These are phyloP conservation scores for Hyperopisus bebe DNA, from an alignment of 2,113 vertebrate genomes.

Conservation along the genomic window DNA sequence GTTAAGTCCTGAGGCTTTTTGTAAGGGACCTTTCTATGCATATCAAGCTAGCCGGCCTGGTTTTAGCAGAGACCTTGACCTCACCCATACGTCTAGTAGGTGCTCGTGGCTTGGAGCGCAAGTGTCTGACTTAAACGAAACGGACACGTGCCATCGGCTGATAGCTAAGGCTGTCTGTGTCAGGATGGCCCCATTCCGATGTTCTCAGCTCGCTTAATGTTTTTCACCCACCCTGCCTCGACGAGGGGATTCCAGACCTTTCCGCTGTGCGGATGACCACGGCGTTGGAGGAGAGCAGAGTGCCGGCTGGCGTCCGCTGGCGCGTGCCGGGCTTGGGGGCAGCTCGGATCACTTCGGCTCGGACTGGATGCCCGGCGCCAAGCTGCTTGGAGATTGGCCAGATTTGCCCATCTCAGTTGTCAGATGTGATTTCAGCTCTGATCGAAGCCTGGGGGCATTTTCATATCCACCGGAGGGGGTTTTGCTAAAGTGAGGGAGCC, in stretches of 20 bases:
- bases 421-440: conserved; percentile 13
- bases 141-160: not conserved
- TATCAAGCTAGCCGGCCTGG: not conserved
- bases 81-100: not conserved
- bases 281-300: not conserved
- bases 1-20: not conserved
- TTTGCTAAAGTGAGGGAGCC: not conserved
- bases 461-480: conserved; percentile 17
- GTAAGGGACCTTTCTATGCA: not conserved
- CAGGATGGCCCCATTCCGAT: not conserved
- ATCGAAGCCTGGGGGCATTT: conserved; percentile 13
- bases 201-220: not conserved
- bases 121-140: not conserved
- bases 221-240: not conserved
- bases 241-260: not conserved
- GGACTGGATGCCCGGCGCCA: conserved; percentile 7
- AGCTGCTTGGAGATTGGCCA: not conserved
- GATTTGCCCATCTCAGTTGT: not conserved
- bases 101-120: not conserved
- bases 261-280: not conserved
- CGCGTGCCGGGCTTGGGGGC: not conserved
- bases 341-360: not conserved
- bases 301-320: not conserved
- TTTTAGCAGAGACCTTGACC: not conserved
- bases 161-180: not conserved